Base-by-base conservation (phyloP, 2,888 invertebrate genomes). In the Acheta domesticus region DNA sequence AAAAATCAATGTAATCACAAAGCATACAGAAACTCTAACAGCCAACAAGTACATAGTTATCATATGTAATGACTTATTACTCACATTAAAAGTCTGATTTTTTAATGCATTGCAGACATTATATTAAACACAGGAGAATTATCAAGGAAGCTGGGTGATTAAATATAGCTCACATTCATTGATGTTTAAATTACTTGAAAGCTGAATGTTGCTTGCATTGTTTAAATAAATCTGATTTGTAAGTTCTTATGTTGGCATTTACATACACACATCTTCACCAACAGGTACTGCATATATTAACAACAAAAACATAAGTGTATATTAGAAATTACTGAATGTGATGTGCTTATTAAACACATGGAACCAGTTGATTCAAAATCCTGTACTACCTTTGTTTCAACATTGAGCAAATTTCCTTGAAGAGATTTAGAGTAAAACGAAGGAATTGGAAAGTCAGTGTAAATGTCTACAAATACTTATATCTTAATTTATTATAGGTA, bases 271-370 rank as follows among this genome's bases (percentile, higher is more conserved):
- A 62, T 62, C 14, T 62, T 62, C n/a, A 62, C 62, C 62, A 62
- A 62, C 62, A 62, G 62, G 62, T 62, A 62, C 62, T 62, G 62
- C 62, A 62, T 62, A n/a, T 62, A 62, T 19, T 62, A 19, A 62
- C 62, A 62, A 62, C 14, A 62, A 62, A 62, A 62, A 62, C n/a
- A 62, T 19, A 62, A 62, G n/a, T 19, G n/a, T 19, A 62, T 62
- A 62, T 19, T 62, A 19, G 62, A 62, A 62, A 62, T 62, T n/a
- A 62, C 62, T 62, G n/a, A 62, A 62, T 62, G 62, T 62, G 62
- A 19, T 62, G 62, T 62, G 62, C n/a, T 4, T 62, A 14, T 19
- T 19, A 62, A 62, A 62, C 62, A 62, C 62, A 62, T 62, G 62
- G 62, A 62, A 62, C 62, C 62, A 62, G 62, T 62, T 62, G 62